Conservation (phyloP, 2,797 vertebrate species). For the Dryobates pubescens region DNA sequence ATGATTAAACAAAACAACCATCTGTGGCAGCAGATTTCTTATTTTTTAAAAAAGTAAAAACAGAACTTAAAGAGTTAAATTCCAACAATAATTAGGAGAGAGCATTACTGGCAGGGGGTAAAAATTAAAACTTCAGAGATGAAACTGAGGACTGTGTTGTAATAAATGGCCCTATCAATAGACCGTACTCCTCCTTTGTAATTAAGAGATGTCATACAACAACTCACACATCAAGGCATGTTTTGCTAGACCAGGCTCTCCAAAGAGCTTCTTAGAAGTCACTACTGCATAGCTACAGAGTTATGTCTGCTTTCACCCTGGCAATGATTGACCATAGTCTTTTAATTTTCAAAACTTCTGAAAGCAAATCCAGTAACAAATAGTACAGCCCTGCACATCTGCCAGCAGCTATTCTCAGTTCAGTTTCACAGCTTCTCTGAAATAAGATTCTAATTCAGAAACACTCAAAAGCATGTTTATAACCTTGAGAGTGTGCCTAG, state of each 20-base stretch:
- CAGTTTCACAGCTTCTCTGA: neutral
- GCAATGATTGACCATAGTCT: neutral
- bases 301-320: neutral
- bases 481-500: neutral
- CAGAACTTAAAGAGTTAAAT: constrained; percentile 36
- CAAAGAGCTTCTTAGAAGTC: neutral
- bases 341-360: neutral
- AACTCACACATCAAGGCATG: neutral
- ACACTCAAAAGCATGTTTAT: neutral
- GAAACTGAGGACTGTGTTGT: neutral
- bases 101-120: neutral
- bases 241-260: neutral
- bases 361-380: neutral
- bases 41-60: neutral
- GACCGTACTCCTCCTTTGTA: neutral
- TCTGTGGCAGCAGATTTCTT: constrained; percentile 49
- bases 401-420: neutral
- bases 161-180: neutral
- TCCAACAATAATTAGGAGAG: neutral
- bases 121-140: neutral
- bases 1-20: constrained; percentile 52
- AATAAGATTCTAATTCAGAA: neutral
- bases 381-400: neutral
- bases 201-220: neutral
- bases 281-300: neutral